These are phyloP conservation scores for Meleagris gallopavo DNA, from an alignment of 2,113 vertebrate genomes.

Conservation along the genomic window DNA sequence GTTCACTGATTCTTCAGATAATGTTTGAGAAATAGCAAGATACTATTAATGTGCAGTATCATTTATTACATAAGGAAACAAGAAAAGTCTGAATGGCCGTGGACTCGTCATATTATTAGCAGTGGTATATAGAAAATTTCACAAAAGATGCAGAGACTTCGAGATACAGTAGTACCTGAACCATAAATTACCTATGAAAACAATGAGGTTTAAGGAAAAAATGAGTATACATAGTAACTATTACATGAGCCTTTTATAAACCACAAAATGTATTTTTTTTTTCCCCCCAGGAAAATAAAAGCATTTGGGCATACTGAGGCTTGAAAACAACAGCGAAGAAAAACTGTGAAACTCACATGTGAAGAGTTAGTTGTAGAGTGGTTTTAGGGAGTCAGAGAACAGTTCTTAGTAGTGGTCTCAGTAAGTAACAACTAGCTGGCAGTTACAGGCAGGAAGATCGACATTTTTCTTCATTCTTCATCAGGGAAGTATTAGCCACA, in stretches of 20 bases:
- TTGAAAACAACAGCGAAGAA: background rate
- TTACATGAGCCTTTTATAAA: background rate
- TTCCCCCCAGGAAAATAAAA: background rate
- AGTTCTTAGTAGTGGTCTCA: background rate
- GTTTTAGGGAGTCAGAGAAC: background rate
- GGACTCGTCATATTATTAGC: conserved; percentile 16
- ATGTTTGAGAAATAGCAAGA: conserved; percentile 22
- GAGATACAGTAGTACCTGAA: conserved; percentile 6
- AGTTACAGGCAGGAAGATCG: background rate
- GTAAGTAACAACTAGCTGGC: background rate
- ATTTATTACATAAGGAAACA: conserved; percentile 21
- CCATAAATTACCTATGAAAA: background rate
- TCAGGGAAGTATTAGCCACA: background rate
- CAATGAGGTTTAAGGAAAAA: background rate
- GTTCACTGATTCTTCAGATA: conserved; percentile 32
- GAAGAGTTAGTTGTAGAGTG: background rate
- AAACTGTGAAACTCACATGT: background rate
- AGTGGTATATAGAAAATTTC: background rate
- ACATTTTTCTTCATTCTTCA: background rate
- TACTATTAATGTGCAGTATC: conserved; percentile 16
- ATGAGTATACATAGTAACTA: background rate
- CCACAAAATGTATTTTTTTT: background rate
- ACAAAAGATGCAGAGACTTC: conserved; percentile 10
- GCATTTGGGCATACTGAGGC: background rate
- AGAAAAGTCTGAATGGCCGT: background rate